Base-by-base conservation (phyloP, 2,797 vertebrate genomes). In the Neosilurus hyrtlii region DNA sequence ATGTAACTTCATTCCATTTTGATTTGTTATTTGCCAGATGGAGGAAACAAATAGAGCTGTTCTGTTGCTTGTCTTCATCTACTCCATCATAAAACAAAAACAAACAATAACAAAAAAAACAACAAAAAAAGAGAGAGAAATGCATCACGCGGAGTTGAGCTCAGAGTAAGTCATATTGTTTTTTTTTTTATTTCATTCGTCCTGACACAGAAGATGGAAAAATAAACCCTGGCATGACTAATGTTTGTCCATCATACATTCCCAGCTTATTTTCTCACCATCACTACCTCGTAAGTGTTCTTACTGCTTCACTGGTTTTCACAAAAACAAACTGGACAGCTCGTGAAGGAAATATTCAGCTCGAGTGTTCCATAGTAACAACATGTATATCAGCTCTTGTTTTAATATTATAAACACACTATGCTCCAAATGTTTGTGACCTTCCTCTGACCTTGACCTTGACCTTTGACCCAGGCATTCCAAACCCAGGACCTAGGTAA, bases 171-270 rank as follows among this genome's bases (percentile, higher is more conserved):
- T 78, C 61, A 18, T 52, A 63, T 65, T 65, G 43, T n/a, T 30
- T 78, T 71, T 62, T 68, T 82, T 20, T 16, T 78, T 61, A 43
- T 43, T 43, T 43, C 43, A 43, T 43, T 43, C 43, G 57, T 15
- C 5, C 49, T 65, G 43, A 72, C 65, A 61, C 68, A 78, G 26
- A n/a, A 65, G 56, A 77, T 79, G 26, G 49, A 24, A 22, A 77
- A 82, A 61, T 77, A 56, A 67, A 82, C 24, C 12, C 62, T 67
- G 59, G 49, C 59, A 30, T 68, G 72, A 54, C 62, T 77, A 35
- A 77, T 77, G 81, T 49, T n/a, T 16, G 15, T 37, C 9, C 73
- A 16, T 68, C 54, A 59, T 70, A 59, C 59, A 18, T 65, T 72
- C 8, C 51, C 0, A 15, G 63, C 54, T 26, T 78, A 24, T 79